Conservation (phyloP, 2,888 invertebrate genomes). For the Trichopoda pennipes region DNA sequence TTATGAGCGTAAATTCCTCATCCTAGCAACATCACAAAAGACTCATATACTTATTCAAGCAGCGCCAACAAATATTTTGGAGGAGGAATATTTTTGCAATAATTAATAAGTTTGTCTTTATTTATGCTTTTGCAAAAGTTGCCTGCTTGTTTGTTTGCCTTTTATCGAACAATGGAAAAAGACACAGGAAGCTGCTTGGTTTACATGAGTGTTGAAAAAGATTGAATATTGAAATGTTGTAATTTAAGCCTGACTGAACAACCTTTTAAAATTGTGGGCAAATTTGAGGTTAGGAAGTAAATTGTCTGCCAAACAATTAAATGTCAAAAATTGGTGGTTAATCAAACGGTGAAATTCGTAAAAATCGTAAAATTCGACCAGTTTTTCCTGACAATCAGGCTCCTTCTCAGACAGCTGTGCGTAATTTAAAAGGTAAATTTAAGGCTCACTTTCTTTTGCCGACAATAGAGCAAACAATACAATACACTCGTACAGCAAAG, state of each 20-base stretch:
- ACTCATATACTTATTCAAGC: neutral
- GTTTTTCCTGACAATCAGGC: no score
- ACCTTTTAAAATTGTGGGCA: neutral
- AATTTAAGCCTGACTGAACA: slow-evolving; percentile 26
- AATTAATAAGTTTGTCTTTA: slow-evolving; percentile 63
- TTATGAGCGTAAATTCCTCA: slow-evolving; percentile 1
- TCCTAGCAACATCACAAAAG: neutral
- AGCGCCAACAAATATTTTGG: slow-evolving; percentile 12
- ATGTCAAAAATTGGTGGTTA: no score
- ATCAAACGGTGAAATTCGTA: no score
- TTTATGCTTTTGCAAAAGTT: slow-evolving; percentile 32
- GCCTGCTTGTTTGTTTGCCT: slow-evolving; percentile 37
- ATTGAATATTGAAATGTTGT: slow-evolving; percentile 27
- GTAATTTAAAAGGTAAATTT: no score
- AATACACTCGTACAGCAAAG: no score
- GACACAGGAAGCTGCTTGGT: slow-evolving; percentile 5
- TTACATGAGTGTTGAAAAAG: slow-evolving; percentile 44
- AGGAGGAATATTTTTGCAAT: slow-evolving; percentile 63
- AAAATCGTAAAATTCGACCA: no score
- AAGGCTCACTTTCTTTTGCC: no score
- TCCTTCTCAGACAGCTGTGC: no score
- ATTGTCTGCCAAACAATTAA: no score
- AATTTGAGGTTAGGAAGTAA: no score
- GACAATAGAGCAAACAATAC: no score
- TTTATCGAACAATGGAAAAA: slow-evolving; percentile 9